These are phyloP conservation scores for Acleris cristana DNA, from an alignment of 2,888 invertebrate species.

Conservation along the genomic window DNA sequence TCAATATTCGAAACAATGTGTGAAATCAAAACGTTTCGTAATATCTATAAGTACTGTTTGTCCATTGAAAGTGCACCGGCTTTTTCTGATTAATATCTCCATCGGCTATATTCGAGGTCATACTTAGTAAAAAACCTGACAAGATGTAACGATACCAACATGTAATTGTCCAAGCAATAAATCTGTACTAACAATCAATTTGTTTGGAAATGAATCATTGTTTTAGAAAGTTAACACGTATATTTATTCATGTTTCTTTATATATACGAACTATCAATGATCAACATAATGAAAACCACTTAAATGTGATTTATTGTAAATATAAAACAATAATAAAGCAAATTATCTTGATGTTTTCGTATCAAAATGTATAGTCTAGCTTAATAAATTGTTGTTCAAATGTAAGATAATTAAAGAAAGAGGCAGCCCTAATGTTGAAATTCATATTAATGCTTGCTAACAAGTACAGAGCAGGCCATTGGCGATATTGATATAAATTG, in stretches of 20 bases:
- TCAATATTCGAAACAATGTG: background rate
- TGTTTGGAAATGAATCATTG: conserved; percentile 35
- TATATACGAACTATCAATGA: too few relatives aligned
- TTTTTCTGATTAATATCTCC: conserved; percentile 27
- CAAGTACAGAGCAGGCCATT: conserved; percentile 73
- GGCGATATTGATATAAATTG: conserved; percentile 83
- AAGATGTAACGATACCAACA: conserved; percentile 30
- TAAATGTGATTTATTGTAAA: too few relatives aligned
- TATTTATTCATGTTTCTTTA: background rate
- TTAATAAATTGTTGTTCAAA: too few relatives aligned
- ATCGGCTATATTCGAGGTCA: conserved; percentile 29
- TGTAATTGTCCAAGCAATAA: conserved; percentile 34
- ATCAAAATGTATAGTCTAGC: background rate
- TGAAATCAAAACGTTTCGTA: conserved; percentile 12
- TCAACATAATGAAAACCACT: too few relatives aligned
- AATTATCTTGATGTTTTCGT: background rate
- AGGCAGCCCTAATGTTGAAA: conserved; percentile 70
- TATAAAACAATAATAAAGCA: too few relatives aligned
- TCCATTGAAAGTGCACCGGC: conserved; percentile 21
- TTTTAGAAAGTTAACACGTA: conserved; percentile 35
- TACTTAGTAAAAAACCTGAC: conserved; percentile 29
- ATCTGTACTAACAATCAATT: conserved; percentile 34
- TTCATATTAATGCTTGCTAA: conserved; percentile 77
- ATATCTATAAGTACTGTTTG: conserved; percentile 19
- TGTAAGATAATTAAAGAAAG: background rate